Evolutionary conservation across 2,113 vertebrate species (phyloP), one percentile per base, ranked within the genome.

Genomic region (Eclectus roratus): DNA sequence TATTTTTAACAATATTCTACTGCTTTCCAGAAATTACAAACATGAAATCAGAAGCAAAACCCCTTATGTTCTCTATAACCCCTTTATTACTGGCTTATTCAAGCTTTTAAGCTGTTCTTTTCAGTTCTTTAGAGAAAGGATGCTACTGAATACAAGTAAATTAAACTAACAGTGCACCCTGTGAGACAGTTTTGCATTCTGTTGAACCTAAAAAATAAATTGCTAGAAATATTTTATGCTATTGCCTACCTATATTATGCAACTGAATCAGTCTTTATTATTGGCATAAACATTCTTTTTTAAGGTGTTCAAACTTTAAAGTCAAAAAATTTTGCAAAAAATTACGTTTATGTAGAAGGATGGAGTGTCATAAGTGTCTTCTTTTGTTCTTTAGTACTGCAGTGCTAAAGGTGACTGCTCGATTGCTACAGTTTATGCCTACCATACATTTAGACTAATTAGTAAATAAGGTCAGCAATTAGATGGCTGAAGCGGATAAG

Each of bases 381-480:
- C 16, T 86, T 84, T 65, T 47, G 2, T 50, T 49, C 37, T 3
- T 69, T 35, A 46, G 35, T 31, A 65, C 41, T 52, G 6, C 1
- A 4, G 23, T 65, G 47, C 14, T 28, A 49, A 49, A 85, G 33
- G 71, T 69, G 63, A 76, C 16, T 72, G 24, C 56, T 90, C 65
- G 21, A 61, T 56, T 73, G 53, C 18, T 66, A 44, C 31, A 65
- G 49, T 88, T 93, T 91, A 80, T 91, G 53, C 25, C 44, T 76
- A 88, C 91, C 41, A 16, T 76, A 79, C 68, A 93, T 76, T 97
- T 85, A 94, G 66, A 52, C 35, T 94, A 88, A 95, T 85, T 89
- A 91, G 82, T 19, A 95, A 96, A 94, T 85, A 68, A 94, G 79
- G 74, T 89, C 95, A 94, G 18, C 52, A 95, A 77, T 94, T 89